A percentile compares a stretch with the other conserved stretches of the same genome.
These are phyloP conservation scores for Protonibea diacanthus DNA, from an alignment of 2,797 vertebrate species.

Conservation along the genomic window DNA sequence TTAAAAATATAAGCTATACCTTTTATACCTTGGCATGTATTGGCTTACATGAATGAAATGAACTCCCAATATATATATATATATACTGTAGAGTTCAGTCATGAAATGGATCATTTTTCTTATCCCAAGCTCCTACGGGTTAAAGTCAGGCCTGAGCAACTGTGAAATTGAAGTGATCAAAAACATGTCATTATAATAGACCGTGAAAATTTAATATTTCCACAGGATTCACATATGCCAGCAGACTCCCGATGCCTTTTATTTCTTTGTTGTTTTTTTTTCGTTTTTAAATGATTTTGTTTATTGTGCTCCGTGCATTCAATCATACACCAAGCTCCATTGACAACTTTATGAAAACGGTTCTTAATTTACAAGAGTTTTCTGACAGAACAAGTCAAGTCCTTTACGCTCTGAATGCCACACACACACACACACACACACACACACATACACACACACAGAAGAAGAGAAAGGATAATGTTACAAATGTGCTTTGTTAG, in stretches of 20 bases:
- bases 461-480: background rate
- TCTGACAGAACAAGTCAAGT: conserved; percentile 55
- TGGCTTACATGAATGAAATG: conserved; percentile 7
- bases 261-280: background rate
- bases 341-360: conserved; percentile 43
- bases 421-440: conserved; percentile 9
- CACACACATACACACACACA: conserved; percentile 12
- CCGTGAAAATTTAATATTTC: conserved; percentile 31
- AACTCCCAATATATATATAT: background rate
- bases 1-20: background rate
- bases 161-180: conserved; percentile 59
- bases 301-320: conserved; percentile 12
- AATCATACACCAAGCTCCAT: conserved; percentile 24
- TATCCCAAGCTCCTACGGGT: conserved; percentile 27
- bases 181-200: conserved; percentile 45
- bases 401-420: conserved; percentile 33
- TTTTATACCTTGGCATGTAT: background rate
- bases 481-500: conserved; percentile 34
- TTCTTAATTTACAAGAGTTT: conserved; percentile 51
- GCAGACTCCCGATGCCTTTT: background rate
- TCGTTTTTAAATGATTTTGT: background rate
- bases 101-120: conserved; percentile 43
- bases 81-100: conserved; percentile 16
- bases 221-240: conserved; percentile 28
- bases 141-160: conserved; percentile 46